phyloP scores from a whole-genome alignment of 1,140 invertebrate genomes.

The Danaus plexippus region DNA sequence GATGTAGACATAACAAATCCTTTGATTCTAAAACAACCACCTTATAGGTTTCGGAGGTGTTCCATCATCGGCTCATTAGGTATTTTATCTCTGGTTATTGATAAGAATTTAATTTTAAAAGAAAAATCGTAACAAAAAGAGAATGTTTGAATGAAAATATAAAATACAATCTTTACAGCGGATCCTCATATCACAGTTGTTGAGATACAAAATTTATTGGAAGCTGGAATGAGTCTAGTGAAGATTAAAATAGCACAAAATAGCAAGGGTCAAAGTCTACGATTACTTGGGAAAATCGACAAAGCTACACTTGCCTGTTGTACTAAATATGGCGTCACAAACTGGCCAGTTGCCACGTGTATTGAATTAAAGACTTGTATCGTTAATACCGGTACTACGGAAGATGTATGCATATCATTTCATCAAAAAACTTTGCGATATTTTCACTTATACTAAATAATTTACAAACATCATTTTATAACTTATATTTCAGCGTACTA shows the following conservation, averaged over 20 bases:
- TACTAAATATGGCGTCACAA: slow-evolving; percentile 29
- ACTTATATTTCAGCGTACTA: slow-evolving; percentile 26
- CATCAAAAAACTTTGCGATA: not conserved
- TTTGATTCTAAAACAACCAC: slow-evolving; percentile 12
- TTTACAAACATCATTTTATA: not conserved
- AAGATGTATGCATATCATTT: slow-evolving; percentile 22
- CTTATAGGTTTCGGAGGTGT: slow-evolving; percentile 25
- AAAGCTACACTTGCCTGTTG: slow-evolving; percentile 32
- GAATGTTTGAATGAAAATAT: not conserved
- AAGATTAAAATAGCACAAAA: slow-evolving; percentile 35
- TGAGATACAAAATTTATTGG: slow-evolving; percentile 42
- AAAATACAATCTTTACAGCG: slow-evolving; percentile 12
- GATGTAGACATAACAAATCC: slow-evolving; percentile 28
- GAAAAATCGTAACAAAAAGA: slow-evolving; percentile 1
- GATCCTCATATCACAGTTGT: slow-evolving; percentile 36
- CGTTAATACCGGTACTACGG: slow-evolving; percentile 43
- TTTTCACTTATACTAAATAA: not conserved
- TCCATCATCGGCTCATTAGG: slow-evolving; percentile 37
- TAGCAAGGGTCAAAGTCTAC: slow-evolving; percentile 32
- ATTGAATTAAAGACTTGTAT: slow-evolving; percentile 42
- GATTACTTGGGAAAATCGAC: slow-evolving; percentile 34
- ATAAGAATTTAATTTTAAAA: not conserved
- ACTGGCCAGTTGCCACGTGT: slow-evolving; percentile 46
- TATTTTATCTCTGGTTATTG: slow-evolving; percentile 8
- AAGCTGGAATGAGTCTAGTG: slow-evolving; percentile 43